Conservation (phyloP, 1,140 invertebrate genomes). For the Pantala flavescens region DNA sequence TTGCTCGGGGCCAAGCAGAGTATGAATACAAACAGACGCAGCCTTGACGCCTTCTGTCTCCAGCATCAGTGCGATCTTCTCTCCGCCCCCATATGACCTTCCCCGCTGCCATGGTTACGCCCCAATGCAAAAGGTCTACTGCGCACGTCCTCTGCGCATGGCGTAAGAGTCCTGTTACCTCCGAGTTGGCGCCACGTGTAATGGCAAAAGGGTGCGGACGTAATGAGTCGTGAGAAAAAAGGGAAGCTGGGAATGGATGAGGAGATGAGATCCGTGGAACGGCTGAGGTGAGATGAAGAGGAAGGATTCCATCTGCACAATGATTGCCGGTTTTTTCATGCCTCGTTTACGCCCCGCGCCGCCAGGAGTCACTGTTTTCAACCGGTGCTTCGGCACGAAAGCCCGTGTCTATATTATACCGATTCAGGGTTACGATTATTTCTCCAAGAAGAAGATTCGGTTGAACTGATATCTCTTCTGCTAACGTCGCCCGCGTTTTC, state of each 20-base stretch:
- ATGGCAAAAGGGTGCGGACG: neutral
- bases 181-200: neutral
- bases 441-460: too few relatives aligned
- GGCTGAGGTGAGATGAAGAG: neutral
- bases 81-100: neutral
- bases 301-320: too few relatives aligned
- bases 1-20: neutral
- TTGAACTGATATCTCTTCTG: too few relatives aligned
- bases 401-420: too few relatives aligned
- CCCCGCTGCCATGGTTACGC: neutral
- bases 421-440: too few relatives aligned
- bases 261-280: neutral
- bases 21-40: neutral
- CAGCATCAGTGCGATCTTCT: neutral
- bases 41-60: conserved; percentile 6
- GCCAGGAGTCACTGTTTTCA: too few relatives aligned
- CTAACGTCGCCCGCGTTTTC: too few relatives aligned
- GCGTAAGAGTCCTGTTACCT: neutral
- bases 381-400: too few relatives aligned
- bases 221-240: neutral
- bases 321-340: too few relatives aligned
- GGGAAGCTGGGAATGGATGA: neutral
- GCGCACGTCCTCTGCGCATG: too few relatives aligned
- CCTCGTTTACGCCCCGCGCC: too few relatives aligned
- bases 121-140: too few relatives aligned